These are phyloP conservation scores for Trissoscelio sp. DNA, from an alignment of 2,888 invertebrate genomes.

Conservation along the genomic window DNA sequence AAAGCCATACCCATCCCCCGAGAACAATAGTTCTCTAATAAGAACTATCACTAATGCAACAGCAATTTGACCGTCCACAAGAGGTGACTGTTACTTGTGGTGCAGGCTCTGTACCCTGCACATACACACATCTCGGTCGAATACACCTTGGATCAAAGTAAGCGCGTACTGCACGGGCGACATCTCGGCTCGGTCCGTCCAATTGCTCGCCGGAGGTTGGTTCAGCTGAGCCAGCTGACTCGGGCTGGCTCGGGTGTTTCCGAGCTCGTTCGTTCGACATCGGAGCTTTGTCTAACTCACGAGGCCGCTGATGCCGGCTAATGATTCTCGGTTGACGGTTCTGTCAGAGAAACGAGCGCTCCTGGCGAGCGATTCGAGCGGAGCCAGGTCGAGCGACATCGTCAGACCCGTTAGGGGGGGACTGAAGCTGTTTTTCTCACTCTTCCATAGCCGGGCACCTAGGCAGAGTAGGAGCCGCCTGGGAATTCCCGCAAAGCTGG, in stretches of 20 bases:
- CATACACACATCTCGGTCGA: neutral
- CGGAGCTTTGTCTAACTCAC: slow-evolving; percentile 80
- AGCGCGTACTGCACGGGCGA: slow-evolving; percentile 7
- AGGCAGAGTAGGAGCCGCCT: neutral
- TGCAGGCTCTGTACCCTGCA: too few relatives aligned
- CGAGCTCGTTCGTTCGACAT: slow-evolving; percentile 72
- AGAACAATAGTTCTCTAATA: too few relatives aligned
- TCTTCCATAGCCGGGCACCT: neutral
- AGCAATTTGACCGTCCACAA: slow-evolving; percentile 17
- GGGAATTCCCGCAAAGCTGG: slow-evolving; percentile 8
- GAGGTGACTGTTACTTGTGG: neutral
- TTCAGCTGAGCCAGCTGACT: slow-evolving; percentile 75
- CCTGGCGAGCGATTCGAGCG: slow-evolving; percentile 56
- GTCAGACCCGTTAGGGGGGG: neutral
- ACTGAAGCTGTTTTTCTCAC: neutral
- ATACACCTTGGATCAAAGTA: slow-evolving; percentile 9
- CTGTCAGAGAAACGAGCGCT: slow-evolving; percentile 11
- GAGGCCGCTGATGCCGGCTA: slow-evolving; percentile 77
- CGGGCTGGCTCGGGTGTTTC: slow-evolving; percentile 73
- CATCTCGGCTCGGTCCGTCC: slow-evolving; percentile 11
- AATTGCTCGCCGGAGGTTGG: slow-evolving; percentile 58
- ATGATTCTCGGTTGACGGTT: slow-evolving; percentile 28
- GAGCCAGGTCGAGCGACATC: neutral
- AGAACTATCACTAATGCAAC: slow-evolving; percentile 15
- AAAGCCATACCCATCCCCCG: too few relatives aligned